These are phyloP conservation scores for Stenotaenia linearis DNA, from an alignment of 2,888 invertebrate genomes.

Conservation along the genomic window DNA sequence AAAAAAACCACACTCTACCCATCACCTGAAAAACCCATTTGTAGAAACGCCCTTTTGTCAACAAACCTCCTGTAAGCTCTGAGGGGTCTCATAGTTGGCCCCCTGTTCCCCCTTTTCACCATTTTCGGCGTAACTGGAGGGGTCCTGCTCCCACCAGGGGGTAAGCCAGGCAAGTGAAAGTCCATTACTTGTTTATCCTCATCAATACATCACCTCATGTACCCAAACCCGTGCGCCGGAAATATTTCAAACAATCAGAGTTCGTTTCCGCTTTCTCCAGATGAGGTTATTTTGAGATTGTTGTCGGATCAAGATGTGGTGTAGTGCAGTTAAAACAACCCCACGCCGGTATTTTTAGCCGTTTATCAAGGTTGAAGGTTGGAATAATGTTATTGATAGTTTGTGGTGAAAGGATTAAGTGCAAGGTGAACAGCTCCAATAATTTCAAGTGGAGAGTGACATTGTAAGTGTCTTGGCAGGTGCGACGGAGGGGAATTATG, in stretches of 20 bases:
- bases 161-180: neutral
- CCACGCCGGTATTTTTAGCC: neutral
- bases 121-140: neutral
- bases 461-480: neutral
- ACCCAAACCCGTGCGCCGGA: neutral
- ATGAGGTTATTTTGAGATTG: neutral
- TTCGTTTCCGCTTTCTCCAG: neutral
- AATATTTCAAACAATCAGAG: neutral
- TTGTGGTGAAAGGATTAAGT: neutral
- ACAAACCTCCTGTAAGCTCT: neutral
- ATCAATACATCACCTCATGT: neutral
- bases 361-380: neutral
- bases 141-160: neutral
- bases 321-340: neutral
- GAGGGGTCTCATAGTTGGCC: constrained; percentile 2
- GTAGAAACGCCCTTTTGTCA: constrained; percentile 14
- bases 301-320: neutral
- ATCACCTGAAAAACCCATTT: neutral
- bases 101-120: neutral
- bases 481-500: neutral
- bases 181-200: neutral
- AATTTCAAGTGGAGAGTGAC: neutral
- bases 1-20: neutral
- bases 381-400: neutral
- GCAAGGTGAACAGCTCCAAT: neutral